These are phyloP conservation scores for Glandiceps talaboti DNA, from an alignment of 53 echinoderm and acorn worm genomes.

Conservation along the genomic window DNA sequence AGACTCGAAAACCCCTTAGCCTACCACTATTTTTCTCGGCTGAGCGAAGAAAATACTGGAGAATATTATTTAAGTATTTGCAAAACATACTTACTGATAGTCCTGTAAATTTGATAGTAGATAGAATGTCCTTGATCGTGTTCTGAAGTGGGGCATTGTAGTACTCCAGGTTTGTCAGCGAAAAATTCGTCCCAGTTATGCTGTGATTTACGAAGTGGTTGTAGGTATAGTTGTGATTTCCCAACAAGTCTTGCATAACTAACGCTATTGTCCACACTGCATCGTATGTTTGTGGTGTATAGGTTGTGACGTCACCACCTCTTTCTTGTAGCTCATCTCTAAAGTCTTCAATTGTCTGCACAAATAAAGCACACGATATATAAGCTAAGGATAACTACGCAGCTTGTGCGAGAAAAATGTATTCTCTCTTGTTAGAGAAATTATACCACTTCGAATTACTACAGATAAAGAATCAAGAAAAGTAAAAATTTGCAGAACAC, in stretches of 20 bases:
- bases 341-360: conserved; percentile 67
- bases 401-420: no score
- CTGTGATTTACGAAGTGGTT: no score
- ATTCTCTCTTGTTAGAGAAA: no score
- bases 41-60: no score
- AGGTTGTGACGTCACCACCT: conserved; percentile 37
- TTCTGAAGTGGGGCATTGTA: conserved; percentile 47
- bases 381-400: no score
- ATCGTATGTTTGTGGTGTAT: conserved; percentile 87
- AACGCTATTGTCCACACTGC: conserved; percentile 90
- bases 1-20: no score
- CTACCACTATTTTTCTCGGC: no score
- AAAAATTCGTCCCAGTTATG: not conserved
- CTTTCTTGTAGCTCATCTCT: conserved; percentile 29
- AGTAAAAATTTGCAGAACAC: no score
- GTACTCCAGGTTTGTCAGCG: conserved; percentile 33
- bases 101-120: conserved; percentile 53
- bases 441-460: no score
- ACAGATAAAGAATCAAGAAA: no score
- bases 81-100: conserved; percentile 97
- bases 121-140: conserved; percentile 42
- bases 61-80: no score
- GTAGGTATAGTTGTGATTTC: conserved; percentile 7
- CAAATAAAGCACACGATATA: no score
- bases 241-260: conserved; percentile 27